Base-by-base conservation (phyloP, 2,797 vertebrate genomes). In the Takifugu rubripes region DNA sequence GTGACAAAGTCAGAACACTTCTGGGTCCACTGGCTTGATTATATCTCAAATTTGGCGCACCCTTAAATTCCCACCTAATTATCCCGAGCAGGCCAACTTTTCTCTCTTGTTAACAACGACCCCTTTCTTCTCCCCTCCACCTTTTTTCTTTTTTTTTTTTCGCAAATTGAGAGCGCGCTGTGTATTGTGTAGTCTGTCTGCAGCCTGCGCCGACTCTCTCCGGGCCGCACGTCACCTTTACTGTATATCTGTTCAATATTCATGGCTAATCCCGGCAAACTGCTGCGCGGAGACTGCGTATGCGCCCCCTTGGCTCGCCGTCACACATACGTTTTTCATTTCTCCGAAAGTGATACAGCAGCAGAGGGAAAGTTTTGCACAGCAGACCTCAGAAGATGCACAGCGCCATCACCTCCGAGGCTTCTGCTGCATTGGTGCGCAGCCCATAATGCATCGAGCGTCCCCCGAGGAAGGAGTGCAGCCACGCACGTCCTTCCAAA, bases 31-130 rank as follows among this genome's bases (percentile, higher is more conserved):
- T 54, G 62, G 64, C 73, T 72, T 81, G 72, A 81, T 79, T 82
- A 74, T 72, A 63, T 66, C 54, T 70, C 61, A 70, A 59, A 72
- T 74, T 79, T 78, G 75, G 77, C 79, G 75, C 75, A 61, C 68
- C 66, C 66, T 84, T 78, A 74, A 83, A 84, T 81, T 84, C 79
- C 72, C 76, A 79, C 80, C 77, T 82, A 82, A 75, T 84, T 78
- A 82, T 76, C 25, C 74, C 0, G 31, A 74, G 64, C 47, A 21
- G 48, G 78, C 75, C 80, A 85, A 74, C 71, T 78, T 75, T 70
- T 70, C 69, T 64, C 69, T 73, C 72, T 68, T 46, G 72, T 72
- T 77, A 81, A 85, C 80, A 86, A 82, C 68, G 52, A 79, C 70
- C 59, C 52, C 72, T 81, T 84, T 86, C 68, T 84, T 81, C 67